Percentiles rank a stretch among this genome's conserved stretches.
Evolutionary conservation across 2,888 invertebrate genomes (phyloP).

Genomic region (Clitarchus hookeri): DNA sequence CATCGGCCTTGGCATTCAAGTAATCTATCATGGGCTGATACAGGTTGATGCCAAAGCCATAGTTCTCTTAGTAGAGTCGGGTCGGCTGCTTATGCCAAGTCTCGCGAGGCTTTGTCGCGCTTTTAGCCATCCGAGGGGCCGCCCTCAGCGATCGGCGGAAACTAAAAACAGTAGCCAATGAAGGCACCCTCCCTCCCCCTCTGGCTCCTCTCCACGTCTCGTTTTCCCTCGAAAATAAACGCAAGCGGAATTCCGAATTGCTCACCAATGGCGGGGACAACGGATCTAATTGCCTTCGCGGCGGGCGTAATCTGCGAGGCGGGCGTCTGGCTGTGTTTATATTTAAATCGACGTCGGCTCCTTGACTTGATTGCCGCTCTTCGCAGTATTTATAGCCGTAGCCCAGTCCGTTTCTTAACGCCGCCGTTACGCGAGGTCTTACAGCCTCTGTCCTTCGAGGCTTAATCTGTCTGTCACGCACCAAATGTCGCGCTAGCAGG

Average conservation of each 20-base stretch:
- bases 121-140: constrained; percentile 35
- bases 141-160: neutral
- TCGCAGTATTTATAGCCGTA: constrained; percentile 19
- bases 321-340: constrained; percentile 16
- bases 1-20: constrained; percentile 69
- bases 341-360: neutral
- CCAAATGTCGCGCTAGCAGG: too few relatives aligned
- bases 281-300: neutral
- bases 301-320: neutral
- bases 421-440: too few relatives aligned
- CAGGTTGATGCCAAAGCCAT: constrained; percentile 81
- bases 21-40: constrained; percentile 89
- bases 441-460: too few relatives aligned
- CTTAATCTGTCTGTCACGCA: too few relatives aligned
- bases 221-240: neutral
- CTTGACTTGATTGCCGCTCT: neutral
- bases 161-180: neutral
- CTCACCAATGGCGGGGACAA: neutral
- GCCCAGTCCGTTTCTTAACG: too few relatives aligned
- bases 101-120: neutral
- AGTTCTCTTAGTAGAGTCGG: constrained; percentile 78
- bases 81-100: constrained; percentile 65
- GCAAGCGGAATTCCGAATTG: neutral
- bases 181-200: too few relatives aligned
- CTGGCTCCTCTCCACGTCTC: too few relatives aligned